Evolutionary conservation across 2,797 vertebrate species (phyloP).

Genomic region (Argya squamiceps): DNA sequence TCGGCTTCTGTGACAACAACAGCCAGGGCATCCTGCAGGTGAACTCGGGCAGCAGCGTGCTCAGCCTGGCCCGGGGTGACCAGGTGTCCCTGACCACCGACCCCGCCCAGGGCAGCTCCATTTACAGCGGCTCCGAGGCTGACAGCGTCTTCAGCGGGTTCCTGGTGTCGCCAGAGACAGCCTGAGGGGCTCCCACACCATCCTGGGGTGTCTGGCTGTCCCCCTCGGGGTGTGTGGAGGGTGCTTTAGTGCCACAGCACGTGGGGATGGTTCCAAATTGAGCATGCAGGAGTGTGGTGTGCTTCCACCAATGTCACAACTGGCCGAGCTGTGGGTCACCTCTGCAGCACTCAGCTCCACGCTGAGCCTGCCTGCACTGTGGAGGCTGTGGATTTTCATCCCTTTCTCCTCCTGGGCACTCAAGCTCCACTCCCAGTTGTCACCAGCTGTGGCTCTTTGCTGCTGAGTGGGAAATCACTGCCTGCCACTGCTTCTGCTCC

Average conservation of each 20-base stretch:
- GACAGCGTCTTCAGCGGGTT: conserved; percentile 81
- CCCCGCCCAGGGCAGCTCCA: not conserved
- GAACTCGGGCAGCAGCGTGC: conserved; percentile 72
- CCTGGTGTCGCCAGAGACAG: conserved; percentile 64
- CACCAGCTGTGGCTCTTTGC: not conserved
- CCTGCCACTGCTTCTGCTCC: not conserved
- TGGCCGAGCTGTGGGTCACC: not conserved
- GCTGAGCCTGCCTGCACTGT: not conserved
- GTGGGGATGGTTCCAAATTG: accelerated
- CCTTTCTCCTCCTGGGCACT: not conserved
- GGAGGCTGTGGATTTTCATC: not conserved
- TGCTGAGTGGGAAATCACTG: not conserved
- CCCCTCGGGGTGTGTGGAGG: not conserved
- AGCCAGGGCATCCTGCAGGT: conserved; percentile 58
- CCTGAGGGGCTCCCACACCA: not conserved
- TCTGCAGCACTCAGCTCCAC: accelerated
- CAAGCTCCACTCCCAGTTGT: not conserved
- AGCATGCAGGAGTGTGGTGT: not conserved
- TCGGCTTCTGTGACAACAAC: conserved; percentile 74
- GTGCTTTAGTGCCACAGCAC: not conserved
- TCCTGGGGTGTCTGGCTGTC: accelerated
- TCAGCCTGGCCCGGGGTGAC: conserved; percentile 39
- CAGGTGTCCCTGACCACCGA: conserved; percentile 56
- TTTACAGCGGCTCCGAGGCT: conserved; percentile 13
- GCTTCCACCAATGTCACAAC: not conserved